Percentiles rank a stretch among this genome's conserved stretches.
Evolutionary conservation across 2,113 vertebrate genomes (phyloP).

Genomic region (Tetrax tetrax): DNA sequence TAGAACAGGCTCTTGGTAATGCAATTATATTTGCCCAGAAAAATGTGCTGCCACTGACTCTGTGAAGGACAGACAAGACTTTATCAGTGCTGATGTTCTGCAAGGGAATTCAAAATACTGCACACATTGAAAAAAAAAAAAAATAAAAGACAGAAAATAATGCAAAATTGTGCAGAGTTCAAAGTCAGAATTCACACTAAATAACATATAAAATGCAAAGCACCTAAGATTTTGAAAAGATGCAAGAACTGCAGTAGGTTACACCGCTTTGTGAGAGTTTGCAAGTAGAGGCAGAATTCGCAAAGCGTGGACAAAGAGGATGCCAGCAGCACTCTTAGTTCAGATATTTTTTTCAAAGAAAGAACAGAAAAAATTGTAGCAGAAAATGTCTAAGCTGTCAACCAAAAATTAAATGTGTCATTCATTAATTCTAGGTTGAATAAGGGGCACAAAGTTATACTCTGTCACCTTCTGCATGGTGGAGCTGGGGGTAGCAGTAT

Average conservation of each 20-base stretch:
- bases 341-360: background rate
- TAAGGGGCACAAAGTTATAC: background rate
- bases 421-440: background rate
- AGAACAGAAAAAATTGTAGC: background rate
- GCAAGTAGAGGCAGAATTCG: background rate
- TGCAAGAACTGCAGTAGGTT: background rate
- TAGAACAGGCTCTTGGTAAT: background rate
- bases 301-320: background rate
- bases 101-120: background rate
- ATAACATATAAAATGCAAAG: background rate
- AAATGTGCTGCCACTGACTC: background rate
- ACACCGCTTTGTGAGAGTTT: background rate
- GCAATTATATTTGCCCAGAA: background rate
- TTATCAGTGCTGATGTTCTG: background rate
- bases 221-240: background rate
- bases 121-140: background rate
- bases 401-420: background rate
- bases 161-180: background rate
- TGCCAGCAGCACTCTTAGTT: background rate
- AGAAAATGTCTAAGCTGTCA: background rate
- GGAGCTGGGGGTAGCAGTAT: background rate
- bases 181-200: background rate
- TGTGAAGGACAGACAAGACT: fast-evolving
- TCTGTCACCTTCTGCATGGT: background rate
- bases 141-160: background rate